Conservation (phyloP, 30 jellyfish, hydroid and myxozoan genomes). For the Aurelia coerulea region DNA sequence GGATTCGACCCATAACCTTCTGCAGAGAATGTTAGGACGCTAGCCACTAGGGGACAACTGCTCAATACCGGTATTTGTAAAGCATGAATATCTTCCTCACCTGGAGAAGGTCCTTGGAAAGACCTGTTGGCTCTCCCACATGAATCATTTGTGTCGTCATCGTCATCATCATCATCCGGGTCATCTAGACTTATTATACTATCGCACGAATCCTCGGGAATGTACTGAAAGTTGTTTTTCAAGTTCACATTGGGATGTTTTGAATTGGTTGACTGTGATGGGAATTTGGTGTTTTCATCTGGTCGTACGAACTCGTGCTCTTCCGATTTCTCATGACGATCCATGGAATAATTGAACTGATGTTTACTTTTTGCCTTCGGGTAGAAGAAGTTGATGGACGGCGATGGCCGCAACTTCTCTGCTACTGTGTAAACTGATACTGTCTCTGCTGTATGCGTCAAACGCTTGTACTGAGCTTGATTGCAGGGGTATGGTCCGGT, state of each 20-base stretch:
- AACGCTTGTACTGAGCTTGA: not conserved
- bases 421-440: constrained; percentile 13
- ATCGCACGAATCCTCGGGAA: constrained; percentile 82
- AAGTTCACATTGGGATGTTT: constrained; percentile 14
- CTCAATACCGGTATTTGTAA: too few relatives aligned
- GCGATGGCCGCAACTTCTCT: constrained; percentile 10
- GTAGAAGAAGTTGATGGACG: constrained; percentile 35
- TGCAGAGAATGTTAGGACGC: too few relatives aligned
- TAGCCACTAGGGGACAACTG: too few relatives aligned
- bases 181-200: constrained; percentile 63
- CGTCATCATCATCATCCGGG: constrained; percentile 57
- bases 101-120: constrained; percentile 52
- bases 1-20: too few relatives aligned
- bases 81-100: not conserved
- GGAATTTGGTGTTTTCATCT: constrained; percentile 51
- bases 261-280: constrained; percentile 5
- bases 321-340: constrained; percentile 48
- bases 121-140: constrained; percentile 12
- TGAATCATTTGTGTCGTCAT: constrained; percentile 33
- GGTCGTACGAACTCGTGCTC: constrained; percentile 68
- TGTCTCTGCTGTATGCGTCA: not conserved
- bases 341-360: constrained; percentile 50
- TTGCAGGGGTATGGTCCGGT: not conserved
- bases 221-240: constrained; percentile 44
- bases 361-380: constrained; percentile 10